phyloP scores from a whole-genome alignment of 1,140 invertebrate genomes.

The Apis cerana region DNA sequence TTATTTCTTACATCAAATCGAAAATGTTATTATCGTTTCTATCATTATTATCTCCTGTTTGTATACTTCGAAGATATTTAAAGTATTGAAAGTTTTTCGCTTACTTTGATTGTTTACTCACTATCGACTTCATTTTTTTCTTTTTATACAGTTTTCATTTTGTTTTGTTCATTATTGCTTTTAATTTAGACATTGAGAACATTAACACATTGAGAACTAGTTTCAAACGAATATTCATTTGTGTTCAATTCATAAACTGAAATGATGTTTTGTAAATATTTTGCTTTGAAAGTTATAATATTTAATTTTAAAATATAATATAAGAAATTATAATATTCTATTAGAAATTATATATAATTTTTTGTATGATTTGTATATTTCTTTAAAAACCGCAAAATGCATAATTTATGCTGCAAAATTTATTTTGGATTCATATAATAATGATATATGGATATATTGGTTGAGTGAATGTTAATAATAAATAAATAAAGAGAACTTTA shows the following conservation, averaged over 20 bases:
- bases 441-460: not conserved
- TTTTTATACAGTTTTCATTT: not conserved
- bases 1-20: not conserved
- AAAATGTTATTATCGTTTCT: slow-evolving; percentile 15
- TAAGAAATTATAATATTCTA: no score
- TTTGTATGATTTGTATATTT: no score
- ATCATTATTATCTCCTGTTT: slow-evolving; percentile 3
- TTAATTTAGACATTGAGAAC: not conserved
- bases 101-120: slow-evolving; percentile 6
- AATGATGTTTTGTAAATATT: not conserved
- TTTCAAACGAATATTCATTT: not conserved
- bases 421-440: not conserved
- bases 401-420: not conserved
- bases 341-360: no score
- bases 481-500: not conserved
- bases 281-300: no score
- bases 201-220: not conserved
- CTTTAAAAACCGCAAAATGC: no score
- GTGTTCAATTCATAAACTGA: not conserved
- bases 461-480: not conserved
- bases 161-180: not conserved
- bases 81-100: slow-evolving; percentile 11
- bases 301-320: no score
- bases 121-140: not conserved
- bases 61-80: not conserved